These are phyloP conservation scores for Athene cunicularia DNA, from an alignment of 2,113 vertebrate species.

Conservation along the genomic window DNA sequence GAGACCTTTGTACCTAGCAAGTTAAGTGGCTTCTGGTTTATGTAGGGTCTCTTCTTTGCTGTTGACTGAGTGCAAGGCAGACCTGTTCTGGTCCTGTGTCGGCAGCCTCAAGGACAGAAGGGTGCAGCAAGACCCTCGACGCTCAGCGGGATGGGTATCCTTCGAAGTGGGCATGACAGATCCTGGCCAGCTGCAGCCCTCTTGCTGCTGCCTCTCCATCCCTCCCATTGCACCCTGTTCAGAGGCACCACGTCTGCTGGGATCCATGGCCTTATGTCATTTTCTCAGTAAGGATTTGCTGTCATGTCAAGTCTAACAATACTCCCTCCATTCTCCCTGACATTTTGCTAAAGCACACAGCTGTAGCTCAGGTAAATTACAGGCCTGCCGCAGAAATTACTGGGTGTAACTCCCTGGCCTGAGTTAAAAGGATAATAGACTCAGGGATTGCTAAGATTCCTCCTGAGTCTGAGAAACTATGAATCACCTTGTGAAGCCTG, in stretches of 20 bases:
- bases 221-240: rapidly evolving
- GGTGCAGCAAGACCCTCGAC: background rate
- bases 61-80: background rate
- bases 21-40: background rate
- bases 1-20: background rate
- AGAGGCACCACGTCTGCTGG: rapidly evolving
- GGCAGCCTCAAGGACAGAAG: background rate
- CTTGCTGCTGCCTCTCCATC: background rate
- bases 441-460: background rate
- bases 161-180: rapidly evolving
- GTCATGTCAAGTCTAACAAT: background rate
- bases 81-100: background rate
- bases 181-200: rapidly evolving
- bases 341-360: background rate
- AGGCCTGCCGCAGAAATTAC: background rate
- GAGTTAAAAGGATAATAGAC: slow-evolving; percentile 14
- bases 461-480: slow-evolving; percentile 7
- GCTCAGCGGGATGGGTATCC: background rate
- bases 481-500: background rate
- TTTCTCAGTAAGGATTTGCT: background rate
- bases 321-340: background rate
- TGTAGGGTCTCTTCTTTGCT: background rate
- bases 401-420: slow-evolving; percentile 8
- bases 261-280: rapidly evolving
- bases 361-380: slow-evolving; percentile 25